Evolutionary conservation across 2,113 vertebrate genomes (phyloP).

Genomic region (Aspiorhynchus laticeps): DNA sequence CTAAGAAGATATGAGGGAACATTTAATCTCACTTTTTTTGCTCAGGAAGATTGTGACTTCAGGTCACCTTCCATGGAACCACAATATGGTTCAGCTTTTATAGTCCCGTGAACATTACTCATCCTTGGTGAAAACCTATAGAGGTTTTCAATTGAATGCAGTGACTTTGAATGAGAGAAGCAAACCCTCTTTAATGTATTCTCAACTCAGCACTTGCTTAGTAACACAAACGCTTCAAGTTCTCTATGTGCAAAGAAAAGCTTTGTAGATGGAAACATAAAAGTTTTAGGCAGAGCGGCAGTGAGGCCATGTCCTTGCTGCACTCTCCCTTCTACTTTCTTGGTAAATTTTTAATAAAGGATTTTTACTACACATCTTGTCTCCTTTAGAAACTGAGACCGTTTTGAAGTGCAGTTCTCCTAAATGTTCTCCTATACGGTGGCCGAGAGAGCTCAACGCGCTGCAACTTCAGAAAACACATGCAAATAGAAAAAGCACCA

Average conservation of each 20-base stretch:
- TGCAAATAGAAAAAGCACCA: too few relatives aligned
- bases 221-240: conserved; percentile 9
- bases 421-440: not conserved
- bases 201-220: conserved; percentile 5
- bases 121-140: not conserved
- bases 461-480: too few relatives aligned
- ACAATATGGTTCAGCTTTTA: not conserved
- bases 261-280: conserved; percentile 40
- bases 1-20: not conserved
- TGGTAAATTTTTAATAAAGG: conserved; percentile 40
- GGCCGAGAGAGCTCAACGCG: too few relatives aligned
- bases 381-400: not conserved
- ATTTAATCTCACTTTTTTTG: not conserved
- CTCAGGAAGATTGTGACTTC: not conserved
- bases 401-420: not conserved
- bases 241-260: conserved; percentile 6
- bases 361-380: conserved; percentile 13
- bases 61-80: not conserved
- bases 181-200: conserved; percentile 22
- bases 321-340: not conserved
- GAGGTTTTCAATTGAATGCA: not conserved
- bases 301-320: conserved; percentile 26
- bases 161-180: conserved; percentile 12
- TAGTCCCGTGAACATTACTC: not conserved
- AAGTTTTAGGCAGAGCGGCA: conserved; percentile 39